Base-by-base conservation (phyloP, 2,888 invertebrate genomes). In the Lymantria monacha region DNA sequence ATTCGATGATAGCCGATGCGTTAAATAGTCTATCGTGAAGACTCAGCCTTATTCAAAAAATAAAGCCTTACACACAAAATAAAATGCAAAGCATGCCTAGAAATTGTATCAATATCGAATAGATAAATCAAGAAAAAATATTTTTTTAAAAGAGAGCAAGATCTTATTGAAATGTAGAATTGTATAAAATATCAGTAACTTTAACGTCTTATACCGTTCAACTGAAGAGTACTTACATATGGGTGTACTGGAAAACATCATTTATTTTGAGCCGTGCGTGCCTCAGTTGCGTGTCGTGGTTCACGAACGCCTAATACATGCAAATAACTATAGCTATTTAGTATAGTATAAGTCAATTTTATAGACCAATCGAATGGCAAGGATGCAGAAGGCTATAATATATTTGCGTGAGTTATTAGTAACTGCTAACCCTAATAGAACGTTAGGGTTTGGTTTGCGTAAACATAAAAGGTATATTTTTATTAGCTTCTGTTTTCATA, bases 211-310 rank as follows among this genome's bases (percentile, higher is more conserved):
- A 44, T 42, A 44, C 48, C 42, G 14, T 40, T 22, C 33, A 44
- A 33, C 31, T 48, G 37, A 45, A 46, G 40, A 49, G 12, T 49
- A 55, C 46, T 59, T 55, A n/a, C n/a, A n/a, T n/a, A 49, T 41
- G 36, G 42, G 41, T 49, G 43, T 50, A 59, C 55, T 51, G 55
- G 48, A 48, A 49, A 61, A 59, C 59, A 64, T 69, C 57, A 63
- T 70, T 68, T 71, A 68, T 66, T 63, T 70, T 50, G 49, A 54
- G 55, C 46, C 55, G 54, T 72, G 73, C 76, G 74, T 76, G 78
- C 43, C 63, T 56, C 42, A 41, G 55, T 70, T 67, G 73, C 79
- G 74, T 79, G 79, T 53, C 47, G 44, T 48, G 58, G 50, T 63
- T 71, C 60, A 63, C 54, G 59, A 59, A 56, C 55, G 51, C 56